phyloP scores from a whole-genome alignment of 2,888 invertebrate species.

The Tridacna gigas region DNA sequence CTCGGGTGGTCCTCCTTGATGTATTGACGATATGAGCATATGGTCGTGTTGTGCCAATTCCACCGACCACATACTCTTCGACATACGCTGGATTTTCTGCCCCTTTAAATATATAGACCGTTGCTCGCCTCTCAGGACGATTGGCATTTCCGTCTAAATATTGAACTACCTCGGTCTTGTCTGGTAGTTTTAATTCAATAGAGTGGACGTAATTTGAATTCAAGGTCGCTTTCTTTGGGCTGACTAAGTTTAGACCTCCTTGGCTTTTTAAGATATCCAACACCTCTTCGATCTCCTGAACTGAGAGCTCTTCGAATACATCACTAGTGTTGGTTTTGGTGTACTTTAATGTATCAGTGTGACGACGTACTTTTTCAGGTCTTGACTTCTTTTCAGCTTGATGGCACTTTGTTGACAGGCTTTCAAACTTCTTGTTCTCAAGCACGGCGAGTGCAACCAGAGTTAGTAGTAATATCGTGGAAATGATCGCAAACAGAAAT shows the following conservation, averaged over 20 bases:
- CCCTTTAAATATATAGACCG: conserved; percentile 75
- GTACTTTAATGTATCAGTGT: conserved; percentile 8
- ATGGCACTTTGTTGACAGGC: conserved; percentile 6
- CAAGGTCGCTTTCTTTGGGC: conserved; percentile 63
- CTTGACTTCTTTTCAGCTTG: neutral
- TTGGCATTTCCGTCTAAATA: conserved; percentile 67
- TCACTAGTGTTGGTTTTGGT: conserved; percentile 59
- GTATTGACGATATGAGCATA: conserved; percentile 66
- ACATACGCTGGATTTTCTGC: conserved; percentile 72
- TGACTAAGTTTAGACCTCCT: conserved; percentile 62
- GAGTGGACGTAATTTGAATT: conserved; percentile 76
- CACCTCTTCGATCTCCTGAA: conserved; percentile 69
- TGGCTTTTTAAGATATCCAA: conserved; percentile 67
- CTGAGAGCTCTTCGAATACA: conserved; percentile 73
- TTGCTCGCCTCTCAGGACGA: conserved; percentile 72
- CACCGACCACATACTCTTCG: conserved; percentile 79
- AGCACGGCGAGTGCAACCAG: conserved; percentile 39
- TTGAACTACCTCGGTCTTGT: conserved; percentile 69
- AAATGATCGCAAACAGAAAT: conserved; percentile 44
- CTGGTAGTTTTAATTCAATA: conserved; percentile 74
- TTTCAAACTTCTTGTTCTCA: conserved; percentile 19
- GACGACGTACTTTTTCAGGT: conserved; percentile 22
- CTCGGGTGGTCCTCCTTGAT: conserved; percentile 67
- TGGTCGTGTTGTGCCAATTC: conserved; percentile 65
- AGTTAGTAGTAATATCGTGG: conserved; percentile 41